Percentiles rank a stretch among this genome's conserved stretches.
Evolutionary conservation across 2,797 vertebrate species (phyloP).

Genomic region (Esox lucius): DNA sequence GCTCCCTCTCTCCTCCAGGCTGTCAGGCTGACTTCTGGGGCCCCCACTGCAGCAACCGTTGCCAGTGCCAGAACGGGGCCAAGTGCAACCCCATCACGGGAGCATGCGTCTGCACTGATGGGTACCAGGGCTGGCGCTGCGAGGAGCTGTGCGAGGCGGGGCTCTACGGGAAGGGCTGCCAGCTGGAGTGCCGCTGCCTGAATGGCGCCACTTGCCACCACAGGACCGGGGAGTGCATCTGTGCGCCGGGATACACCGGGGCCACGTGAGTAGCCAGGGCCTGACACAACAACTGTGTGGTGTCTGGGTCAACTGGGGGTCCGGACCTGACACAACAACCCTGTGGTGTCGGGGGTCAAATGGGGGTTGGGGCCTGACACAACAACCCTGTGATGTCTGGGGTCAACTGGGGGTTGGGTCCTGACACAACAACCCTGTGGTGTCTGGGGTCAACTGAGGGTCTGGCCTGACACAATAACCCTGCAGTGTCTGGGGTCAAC

Average conservation of each 20-base stretch:
- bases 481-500: too few species aligned
- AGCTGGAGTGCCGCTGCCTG: slow-evolving; percentile 86
- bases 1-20: slow-evolving; percentile 69
- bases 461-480: too few species aligned
- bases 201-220: slow-evolving; percentile 93
- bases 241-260: slow-evolving; percentile 90
- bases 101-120: slow-evolving; percentile 92
- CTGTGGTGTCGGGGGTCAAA: too few species aligned
- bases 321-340: too few species aligned
- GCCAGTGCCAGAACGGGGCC: slow-evolving; percentile 93
- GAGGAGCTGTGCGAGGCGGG: slow-evolving; percentile 86
- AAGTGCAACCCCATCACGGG: slow-evolving; percentile 98
- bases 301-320: too few species aligned
- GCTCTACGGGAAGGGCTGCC: slow-evolving; percentile 91
- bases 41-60: slow-evolving; percentile 95
- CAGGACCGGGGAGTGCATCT: slow-evolving; percentile 91
- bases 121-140: slow-evolving; percentile 95
- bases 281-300: too few species aligned
- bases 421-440: too few species aligned
- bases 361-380: too few species aligned
- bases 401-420: too few species aligned
- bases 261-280: slow-evolving; percentile 80
- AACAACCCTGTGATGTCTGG: too few species aligned
- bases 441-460: too few species aligned
- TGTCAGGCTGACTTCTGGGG: slow-evolving; percentile 97